Percentiles rank a stretch among this genome's conserved stretches.
Conservation (phyloP, 1,140 invertebrate species). For the Drosophila subobscura region DNA sequence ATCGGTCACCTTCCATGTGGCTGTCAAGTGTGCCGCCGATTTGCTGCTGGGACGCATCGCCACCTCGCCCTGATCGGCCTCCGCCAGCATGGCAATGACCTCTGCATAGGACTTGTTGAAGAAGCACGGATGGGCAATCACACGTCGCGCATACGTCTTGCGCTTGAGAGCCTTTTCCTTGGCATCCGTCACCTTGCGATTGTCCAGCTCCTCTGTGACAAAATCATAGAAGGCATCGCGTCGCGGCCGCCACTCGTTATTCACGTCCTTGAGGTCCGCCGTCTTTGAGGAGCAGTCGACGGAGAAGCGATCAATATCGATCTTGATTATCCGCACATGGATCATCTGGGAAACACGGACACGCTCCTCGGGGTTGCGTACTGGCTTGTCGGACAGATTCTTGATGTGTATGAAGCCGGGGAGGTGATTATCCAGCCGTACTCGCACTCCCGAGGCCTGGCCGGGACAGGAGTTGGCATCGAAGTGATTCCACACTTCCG, state of each 20-base stretch:
- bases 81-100: slow-evolving; percentile 94
- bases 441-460: slow-evolving; percentile 95
- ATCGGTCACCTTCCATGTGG: slow-evolving; percentile 99
- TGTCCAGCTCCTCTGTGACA: slow-evolving; percentile 91
- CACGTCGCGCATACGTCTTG: slow-evolving; percentile 93
- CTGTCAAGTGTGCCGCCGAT: slow-evolving; percentile 97
- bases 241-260: slow-evolving; percentile 94
- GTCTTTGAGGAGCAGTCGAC: slow-evolving; percentile 97
- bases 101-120: slow-evolving; percentile 98
- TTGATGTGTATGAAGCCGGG: slow-evolving; percentile 97
- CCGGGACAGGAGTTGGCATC: slow-evolving; percentile 97
- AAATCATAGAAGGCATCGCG: slow-evolving; percentile 97
- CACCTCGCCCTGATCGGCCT: slow-evolving; percentile 98
- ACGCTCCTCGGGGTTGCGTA: slow-evolving; percentile 95
- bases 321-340: slow-evolving; percentile 97
- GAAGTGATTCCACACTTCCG: slow-evolving; percentile 99
- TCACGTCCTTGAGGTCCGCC: slow-evolving; percentile 96
- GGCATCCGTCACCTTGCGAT: slow-evolving; percentile 90
- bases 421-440: slow-evolving; percentile 96
- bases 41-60: slow-evolving; percentile 98
- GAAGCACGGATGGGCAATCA: slow-evolving; percentile 99
- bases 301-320: slow-evolving; percentile 96
- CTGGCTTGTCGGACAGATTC: slow-evolving; percentile 97
- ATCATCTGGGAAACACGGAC: slow-evolving; percentile 94
- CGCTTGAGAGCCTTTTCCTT: slow-evolving; percentile 91